Evolutionary conservation across 2,888 invertebrate species (phyloP), one percentile per base, ranked within the genome.

Genomic region (Zygaena filipendulae): DNA sequence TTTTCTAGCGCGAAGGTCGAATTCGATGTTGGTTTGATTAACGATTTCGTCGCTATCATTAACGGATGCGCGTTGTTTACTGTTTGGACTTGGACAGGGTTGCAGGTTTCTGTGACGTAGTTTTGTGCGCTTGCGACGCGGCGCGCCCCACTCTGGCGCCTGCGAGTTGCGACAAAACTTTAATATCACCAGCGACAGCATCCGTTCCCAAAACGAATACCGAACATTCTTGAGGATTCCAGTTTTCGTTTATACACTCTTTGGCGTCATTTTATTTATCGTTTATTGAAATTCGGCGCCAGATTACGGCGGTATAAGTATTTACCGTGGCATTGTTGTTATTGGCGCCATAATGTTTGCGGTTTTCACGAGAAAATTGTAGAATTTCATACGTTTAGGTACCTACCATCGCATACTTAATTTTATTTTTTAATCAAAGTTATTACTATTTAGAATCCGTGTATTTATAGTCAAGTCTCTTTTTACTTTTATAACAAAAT

Each of bases 201-300:
- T 46, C 53, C 54, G 51, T 54, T 50, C 49, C 50, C 44, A 47
- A 56, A 50, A 51, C 52, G 49, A 57, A 63, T 70, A 63, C 69
- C 66, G 30, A 42, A 41, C 60, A 60, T 68, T 61, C 55, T 57
- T 59, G 49, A 49, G 46, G 42, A 59, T 59, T 61, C 59, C 55
- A 50, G 59, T 67, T 66, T 49, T 54, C 35, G 43, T 50, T 55
- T 52, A 52, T 58, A 52, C 46, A 39, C 36, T 33, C 41, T 45
- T 36, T n/a, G n/a, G n/a, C n/a, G n/a, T n/a, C n/a, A n/a, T n/a
- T n/a, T n/a, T n/a, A n/a, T n/a, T n/a, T n/a, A 45, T 43, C 39
- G 43, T 34, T 49, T 58, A 59, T 60, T 49, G 47, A 58, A 51
- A 49, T n/a, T 43, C 44, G 54, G 52, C 60, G 54, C 59, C 58